Evolutionary conservation across 92 coral and sea anemone species (phyloP), one percentile per base, ranked within the genome.

Genomic region (Epizoanthus rinbou): DNA sequence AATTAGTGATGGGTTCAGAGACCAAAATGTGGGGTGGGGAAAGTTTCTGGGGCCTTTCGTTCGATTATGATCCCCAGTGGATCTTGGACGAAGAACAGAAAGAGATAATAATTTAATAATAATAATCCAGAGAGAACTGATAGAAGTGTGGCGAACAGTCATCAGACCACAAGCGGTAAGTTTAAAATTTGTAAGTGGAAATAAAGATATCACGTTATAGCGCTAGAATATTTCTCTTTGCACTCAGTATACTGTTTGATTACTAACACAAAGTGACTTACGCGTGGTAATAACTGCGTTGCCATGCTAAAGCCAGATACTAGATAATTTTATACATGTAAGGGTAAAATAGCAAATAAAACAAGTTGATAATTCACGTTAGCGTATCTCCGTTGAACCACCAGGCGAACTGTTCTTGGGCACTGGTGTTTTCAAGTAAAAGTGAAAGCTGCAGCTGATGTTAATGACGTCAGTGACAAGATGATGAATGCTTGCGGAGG

Each of bases 351-450:
- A n/a, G n/a, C n/a, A 5, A 45, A 45, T 8, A 45, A 6, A 0
- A 6, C 2, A 47, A 47, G 53, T 47, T 47, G 1, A 10, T 47
- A 47, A 50, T 11, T 50, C 14, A 50, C 14, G 54, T 50, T 11
- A 50, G 54, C 16, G 54, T 50, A 15, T 71, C 17, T 64, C 41
- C 37, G 8, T 45, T 9, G 16, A 43, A 4, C 16, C 15, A 15
- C 9, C 37, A 88, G 91, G 74, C 88, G 91, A 57, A 74, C 85
- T 10, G 69, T 63, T 17, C 85, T 88, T 53, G 87, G 80, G 56
- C 91, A 88, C 15, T 88, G 91, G 91, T 88, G 91, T 71, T 88
- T 88, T 58, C 91, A 88, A 71, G 91, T 88, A 25, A 88, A 88
- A 73, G 78, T 88, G 75, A 88, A 78, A 62, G 88, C 91, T 22